Base-by-base conservation (phyloP, 2,113 vertebrate species). In the Dasyprocta punctata region DNA sequence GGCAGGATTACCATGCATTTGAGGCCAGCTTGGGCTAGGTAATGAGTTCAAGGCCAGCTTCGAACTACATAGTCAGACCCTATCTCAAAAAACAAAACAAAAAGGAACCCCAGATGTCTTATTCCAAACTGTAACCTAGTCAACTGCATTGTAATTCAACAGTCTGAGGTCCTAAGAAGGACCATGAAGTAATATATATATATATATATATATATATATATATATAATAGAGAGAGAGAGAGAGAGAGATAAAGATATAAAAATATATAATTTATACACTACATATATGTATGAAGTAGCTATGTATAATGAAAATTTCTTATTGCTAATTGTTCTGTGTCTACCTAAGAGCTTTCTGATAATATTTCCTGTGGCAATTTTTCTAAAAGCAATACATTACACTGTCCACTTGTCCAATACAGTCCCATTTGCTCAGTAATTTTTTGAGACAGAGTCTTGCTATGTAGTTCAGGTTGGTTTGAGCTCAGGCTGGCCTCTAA, bases 301-400 rank as follows among this genome's bases (percentile, higher is more conserved):
- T 41, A 26, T 47, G n/a, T 6, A 38, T 83, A 75, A 52, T 92
- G 11, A 90, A 67, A 58, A 65, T 16, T 24, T 85, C 16, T 61
- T 58, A 17, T 47, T 56, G 19, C 49, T 86, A 73, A 60, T 56
- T 19, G 38, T 85, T 92, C 41, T 38, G n/a, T 30, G 20, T 54
- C 75, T 20, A 61, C 14, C 14, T 41, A 26, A 89, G 47, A 89
- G 49, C 56, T 81, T 94, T 75, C n/a, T 69, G 78, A 92, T n/a
- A 89, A 36, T 60, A 36, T 84, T 88, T 92, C 22, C 85, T 92
- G 16, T 49, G 71, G 93, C 58, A 38, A 90, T 36, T 80, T 90
- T 95, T 83, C 81, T 81, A 33, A 41, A 60, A 87, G 33, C 52
- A 95, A 52, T 69, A 52, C 19, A 17, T 13, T 20, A 20, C 22